Evolutionary conservation across 1,140 invertebrate genomes (phyloP).

Genomic region (Drosophila pseudoobscura): DNA sequence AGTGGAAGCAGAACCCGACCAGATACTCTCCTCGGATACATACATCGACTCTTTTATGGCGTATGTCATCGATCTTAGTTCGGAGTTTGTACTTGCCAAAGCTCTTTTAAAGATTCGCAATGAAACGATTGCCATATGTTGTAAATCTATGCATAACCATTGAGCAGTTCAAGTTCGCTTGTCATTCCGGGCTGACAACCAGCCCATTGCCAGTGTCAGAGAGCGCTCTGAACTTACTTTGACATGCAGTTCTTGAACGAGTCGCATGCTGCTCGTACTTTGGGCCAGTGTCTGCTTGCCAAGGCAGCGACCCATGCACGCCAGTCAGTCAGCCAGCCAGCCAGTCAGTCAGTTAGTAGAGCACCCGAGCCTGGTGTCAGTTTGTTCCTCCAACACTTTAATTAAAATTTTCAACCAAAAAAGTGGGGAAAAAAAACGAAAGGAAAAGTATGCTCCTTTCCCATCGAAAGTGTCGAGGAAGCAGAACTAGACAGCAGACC

Average conservation of each 20-base stretch:
- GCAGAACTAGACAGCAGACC: slow-evolving; percentile 53
- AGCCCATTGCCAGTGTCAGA: slow-evolving; percentile 26
- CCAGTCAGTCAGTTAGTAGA: slow-evolving; percentile 12
- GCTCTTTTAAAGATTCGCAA: too few relatives aligned
- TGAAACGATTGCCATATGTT: too few relatives aligned
- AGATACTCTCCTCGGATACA: too few relatives aligned
- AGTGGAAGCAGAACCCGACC: too few relatives aligned
- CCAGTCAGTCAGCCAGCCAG: slow-evolving; percentile 35
- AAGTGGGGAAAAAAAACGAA: slow-evolving; percentile 15
- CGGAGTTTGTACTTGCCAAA: too few relatives aligned
- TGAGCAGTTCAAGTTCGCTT: slow-evolving; percentile 41
- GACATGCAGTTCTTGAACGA: slow-evolving; percentile 40
- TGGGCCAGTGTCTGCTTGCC: slow-evolving; percentile 46
- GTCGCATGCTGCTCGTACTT: slow-evolving; percentile 11
- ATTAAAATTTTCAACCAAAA: slow-evolving; percentile 62
- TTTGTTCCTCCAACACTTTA: slow-evolving; percentile 59
- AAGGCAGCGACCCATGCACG: slow-evolving; percentile 41
- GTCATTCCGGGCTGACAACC: slow-evolving; percentile 27
- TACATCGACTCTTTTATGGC: too few relatives aligned
- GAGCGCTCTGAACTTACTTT: slow-evolving; percentile 37
- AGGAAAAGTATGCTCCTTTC: slow-evolving; percentile 52
- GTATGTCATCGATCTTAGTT: too few relatives aligned
- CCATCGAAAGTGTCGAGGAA: slow-evolving; percentile 47
- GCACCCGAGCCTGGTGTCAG: slow-evolving; percentile 35
- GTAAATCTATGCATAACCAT: not conserved